Base-by-base conservation (phyloP, 2,888 invertebrate species). In the Ecdyonurus torrentis region DNA sequence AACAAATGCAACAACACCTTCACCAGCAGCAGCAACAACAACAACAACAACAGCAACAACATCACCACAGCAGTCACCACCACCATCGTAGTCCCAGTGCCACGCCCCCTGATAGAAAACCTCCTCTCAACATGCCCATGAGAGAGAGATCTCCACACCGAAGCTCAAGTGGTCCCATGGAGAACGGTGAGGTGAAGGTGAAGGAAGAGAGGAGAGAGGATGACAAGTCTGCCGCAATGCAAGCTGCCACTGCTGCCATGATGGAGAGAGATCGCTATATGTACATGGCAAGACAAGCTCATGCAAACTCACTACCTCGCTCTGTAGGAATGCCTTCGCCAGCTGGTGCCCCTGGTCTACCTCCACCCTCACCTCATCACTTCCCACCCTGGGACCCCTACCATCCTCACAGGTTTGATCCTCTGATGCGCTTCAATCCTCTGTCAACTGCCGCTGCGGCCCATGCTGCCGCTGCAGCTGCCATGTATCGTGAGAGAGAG, bases 381-480 rank as follows among this genome's bases (percentile, higher is more conserved):
- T 53, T 55, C 23, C 60, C 23, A 22, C 64, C 64, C 15, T n/a
- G 64, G 60, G 64, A 64, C 24, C 64, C 64, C 1, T 64, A 64
- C 61, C 63, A 61, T 20, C 55, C 55, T 18, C 61, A 61, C 74
- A 74, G 81, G 50, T 81, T 81, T 70, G 86, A 86, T 72, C 84
- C 86, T 53, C 79, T 89, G 67, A 77, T 85, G 73, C 82, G 88
- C 63, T 89, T 87, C 73, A 88, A 87, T 72, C 88, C 89, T 22
- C 77, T 90, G 37, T 83, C 90, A 77, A 88, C 89, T 69, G n/a
- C n/a, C n/a, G 87, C 85, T 18, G 87, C 87, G 22, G 74, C 75
- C 1, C 55, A 55, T 22, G 55, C 55, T 5, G 55, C 55, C 10
- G 55, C 55, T 22, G 60, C 60, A 25, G 60, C 60, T 24, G 63